A percentile compares a stretch with the other conserved stretches of the same genome.
phyloP scores from a whole-genome alignment of 2,888 invertebrate species.

The Hylaea fasciaria region DNA sequence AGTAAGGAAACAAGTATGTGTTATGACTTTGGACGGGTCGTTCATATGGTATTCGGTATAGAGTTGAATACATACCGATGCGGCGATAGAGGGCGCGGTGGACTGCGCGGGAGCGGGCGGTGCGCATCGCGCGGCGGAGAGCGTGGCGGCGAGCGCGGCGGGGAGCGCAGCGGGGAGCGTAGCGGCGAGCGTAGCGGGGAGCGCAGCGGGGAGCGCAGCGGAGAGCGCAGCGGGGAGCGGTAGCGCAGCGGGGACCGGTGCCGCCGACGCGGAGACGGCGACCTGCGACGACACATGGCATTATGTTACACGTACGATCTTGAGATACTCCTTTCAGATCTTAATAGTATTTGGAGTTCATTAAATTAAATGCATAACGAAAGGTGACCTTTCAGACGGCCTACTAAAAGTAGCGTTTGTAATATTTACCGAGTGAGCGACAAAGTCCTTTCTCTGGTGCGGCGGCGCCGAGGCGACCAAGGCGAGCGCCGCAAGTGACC shows the following conservation, averaged over 20 bases:
- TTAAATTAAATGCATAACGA: no score
- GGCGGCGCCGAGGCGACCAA: constrained; percentile 76
- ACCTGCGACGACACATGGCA: constrained; percentile 50
- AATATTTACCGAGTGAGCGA: constrained; percentile 69
- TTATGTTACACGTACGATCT: not conserved
- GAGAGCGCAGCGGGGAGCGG: constrained; percentile 66
- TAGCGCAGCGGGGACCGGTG: constrained; percentile 64
- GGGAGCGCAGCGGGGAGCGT: constrained; percentile 74
- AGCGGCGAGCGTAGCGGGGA: constrained; percentile 73
- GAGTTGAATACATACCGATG: constrained; percentile 57
- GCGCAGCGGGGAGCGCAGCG: constrained; percentile 71
- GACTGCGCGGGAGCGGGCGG: constrained; percentile 54
- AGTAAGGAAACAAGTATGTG: no score
- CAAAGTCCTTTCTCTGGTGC: constrained; percentile 71
- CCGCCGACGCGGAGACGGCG: constrained; percentile 79
- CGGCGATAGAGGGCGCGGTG: constrained; percentile 63
- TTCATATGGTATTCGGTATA: not conserved
- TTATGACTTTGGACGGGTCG: no score
- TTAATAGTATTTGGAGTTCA: no score
- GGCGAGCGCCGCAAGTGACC: constrained; percentile 79
- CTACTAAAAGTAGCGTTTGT: no score
- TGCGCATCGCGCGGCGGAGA: constrained; percentile 60
- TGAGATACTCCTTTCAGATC: no score
- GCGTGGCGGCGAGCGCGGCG: constrained; percentile 72
- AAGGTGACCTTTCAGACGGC: no score